A percentile compares a stretch with the other conserved stretches of the same genome.
These are phyloP conservation scores for Pandion haliaetus DNA, from an alignment of 2,113 vertebrate species.

Conservation along the genomic window DNA sequence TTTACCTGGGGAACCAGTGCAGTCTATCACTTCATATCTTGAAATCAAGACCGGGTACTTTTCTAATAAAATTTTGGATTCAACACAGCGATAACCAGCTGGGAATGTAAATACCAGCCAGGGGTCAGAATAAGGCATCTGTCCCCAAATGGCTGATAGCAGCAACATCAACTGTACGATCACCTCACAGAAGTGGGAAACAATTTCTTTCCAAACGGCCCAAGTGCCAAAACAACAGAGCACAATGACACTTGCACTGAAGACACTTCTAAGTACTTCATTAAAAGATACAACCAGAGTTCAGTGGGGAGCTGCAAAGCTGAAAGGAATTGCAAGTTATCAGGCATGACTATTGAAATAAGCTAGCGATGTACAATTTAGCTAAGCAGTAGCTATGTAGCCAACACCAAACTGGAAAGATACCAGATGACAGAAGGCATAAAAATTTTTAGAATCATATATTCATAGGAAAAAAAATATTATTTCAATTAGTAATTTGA, in stretches of 20 bases:
- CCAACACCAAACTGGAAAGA: background rate
- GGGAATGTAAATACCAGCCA: background rate
- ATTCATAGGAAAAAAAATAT: background rate
- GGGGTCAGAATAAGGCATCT: background rate
- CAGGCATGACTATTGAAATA: background rate
- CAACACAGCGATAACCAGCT: background rate
- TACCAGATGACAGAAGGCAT: background rate
- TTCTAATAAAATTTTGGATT: background rate
- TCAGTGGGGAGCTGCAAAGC: background rate
- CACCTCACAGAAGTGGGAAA: background rate
- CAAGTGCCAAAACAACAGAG: background rate
- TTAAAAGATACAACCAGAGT: background rate
- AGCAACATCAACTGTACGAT: background rate
- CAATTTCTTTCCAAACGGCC: background rate
- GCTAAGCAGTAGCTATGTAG: background rate
- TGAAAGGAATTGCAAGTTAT: background rate
- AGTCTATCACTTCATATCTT: background rate
- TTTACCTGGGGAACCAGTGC: constrained; percentile 4
- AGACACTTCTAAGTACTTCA: background rate
- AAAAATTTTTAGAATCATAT: background rate
- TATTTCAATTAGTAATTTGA: background rate
- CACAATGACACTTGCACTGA: background rate
- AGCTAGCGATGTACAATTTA: background rate
- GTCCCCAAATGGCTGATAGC: background rate
- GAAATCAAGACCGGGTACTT: constrained; percentile 11